Conservation (phyloP, 2,113 vertebrate species). For the Dissostichus mawsoni region DNA sequence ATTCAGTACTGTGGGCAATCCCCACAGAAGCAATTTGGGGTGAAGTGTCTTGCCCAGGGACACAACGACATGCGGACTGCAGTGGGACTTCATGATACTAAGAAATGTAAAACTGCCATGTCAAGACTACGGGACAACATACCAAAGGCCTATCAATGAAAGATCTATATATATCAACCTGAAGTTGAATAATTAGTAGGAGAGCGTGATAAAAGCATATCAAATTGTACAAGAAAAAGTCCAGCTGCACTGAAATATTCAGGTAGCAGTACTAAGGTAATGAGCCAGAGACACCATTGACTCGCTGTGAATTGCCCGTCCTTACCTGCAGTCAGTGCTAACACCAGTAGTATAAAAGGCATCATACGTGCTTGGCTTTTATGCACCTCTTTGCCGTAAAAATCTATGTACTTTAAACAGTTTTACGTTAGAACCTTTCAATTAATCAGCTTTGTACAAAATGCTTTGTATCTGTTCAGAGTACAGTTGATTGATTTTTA, state of each 20-base stretch:
- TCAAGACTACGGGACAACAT: not conserved
- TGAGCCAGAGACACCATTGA: constrained; percentile 1
- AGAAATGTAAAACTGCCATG: not conserved
- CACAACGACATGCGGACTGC: no score
- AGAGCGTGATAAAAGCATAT: not conserved
- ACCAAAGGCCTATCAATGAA: not conserved
- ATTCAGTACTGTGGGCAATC: no score
- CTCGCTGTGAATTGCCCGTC: not conserved
- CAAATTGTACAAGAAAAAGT: not conserved
- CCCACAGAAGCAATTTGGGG: no score
- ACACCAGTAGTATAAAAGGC: not conserved
- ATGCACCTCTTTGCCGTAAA: not conserved
- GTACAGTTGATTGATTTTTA: not conserved
- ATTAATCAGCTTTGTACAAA: no score
- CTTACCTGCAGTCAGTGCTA: not conserved
- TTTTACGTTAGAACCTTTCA: not conserved
- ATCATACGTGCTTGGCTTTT: not conserved
- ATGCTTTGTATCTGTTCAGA: not conserved
- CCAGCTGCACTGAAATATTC: constrained; percentile 13
- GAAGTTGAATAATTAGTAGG: constrained; percentile 1
- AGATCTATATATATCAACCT: not conserved
- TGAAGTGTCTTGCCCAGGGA: no score
- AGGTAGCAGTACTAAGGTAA: not conserved
- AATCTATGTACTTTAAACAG: not conserved
- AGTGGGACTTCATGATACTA: not conserved